Evolutionary conservation across 2,113 vertebrate species (phyloP).

Genomic region (Callospermophilus lateralis): DNA sequence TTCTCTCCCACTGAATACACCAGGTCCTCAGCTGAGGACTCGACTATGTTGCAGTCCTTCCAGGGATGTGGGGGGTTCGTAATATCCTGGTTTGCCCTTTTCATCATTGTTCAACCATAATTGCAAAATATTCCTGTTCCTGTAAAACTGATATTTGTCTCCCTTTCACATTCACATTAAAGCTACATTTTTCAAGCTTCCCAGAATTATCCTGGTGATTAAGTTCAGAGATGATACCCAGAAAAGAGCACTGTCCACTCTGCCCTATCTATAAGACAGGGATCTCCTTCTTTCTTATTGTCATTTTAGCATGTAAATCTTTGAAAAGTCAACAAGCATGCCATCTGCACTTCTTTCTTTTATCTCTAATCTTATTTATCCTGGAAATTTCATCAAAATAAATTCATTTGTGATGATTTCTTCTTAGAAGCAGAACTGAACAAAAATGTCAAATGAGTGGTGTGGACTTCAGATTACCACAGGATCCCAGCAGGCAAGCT

Average conservation of each 20-base stretch:
- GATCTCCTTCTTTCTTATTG: background rate
- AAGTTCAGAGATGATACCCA: background rate
- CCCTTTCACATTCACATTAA: background rate
- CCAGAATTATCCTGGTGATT: background rate
- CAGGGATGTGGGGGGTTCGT: accelerated
- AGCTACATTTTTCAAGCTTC: background rate
- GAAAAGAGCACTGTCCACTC: background rate
- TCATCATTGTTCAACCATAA: background rate
- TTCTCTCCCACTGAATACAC: background rate
- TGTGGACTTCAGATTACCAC: background rate
- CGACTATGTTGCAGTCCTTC: accelerated
- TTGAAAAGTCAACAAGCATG: background rate
- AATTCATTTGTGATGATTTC: background rate
- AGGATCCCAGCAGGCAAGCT: background rate
- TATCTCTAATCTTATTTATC: background rate
- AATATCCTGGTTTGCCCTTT: background rate
- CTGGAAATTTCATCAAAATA: background rate
- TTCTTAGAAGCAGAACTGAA: background rate
- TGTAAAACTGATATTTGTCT: background rate
- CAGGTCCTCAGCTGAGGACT: background rate
- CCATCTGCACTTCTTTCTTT: background rate
- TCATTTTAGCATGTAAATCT: conserved; percentile 32
- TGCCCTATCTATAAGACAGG: background rate
- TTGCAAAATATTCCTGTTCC: background rate
- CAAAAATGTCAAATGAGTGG: background rate